Base-by-base conservation (phyloP, 2,797 vertebrate genomes). In the Parotocinclus haroldoi region DNA sequence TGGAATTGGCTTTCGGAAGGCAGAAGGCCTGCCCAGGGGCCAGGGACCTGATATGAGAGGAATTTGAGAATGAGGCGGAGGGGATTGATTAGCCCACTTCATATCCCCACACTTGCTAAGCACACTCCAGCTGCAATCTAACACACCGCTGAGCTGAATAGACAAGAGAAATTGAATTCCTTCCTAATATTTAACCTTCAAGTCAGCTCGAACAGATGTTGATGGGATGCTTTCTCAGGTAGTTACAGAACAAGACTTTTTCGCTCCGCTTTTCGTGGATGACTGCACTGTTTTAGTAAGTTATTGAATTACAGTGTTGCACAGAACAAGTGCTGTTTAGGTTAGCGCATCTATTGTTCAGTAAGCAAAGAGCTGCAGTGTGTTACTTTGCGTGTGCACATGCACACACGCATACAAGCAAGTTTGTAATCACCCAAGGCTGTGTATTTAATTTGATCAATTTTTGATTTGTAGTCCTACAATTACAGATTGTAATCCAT, bases 111-210 rank as follows among this genome's bases (percentile, higher is more conserved):
- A 95, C 94, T 96, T 93, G 84, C 93, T 95, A 96, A 96, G 93
- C 93, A 93, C 93, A 95, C 93, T 95, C 92, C 94, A 94, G 90
- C 92, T 91, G 92, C 94, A 95, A 96, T 96, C 94, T 95, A 95
- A 95, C 94, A 97, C 93, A 94, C 93, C 93, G 94, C 94, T 95
- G 93, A 95, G 93, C 94, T 95, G 93, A 94, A 94, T 91, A 95
- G 94, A 96, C 94, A 95, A 95, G 94, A 96, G 93, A 94, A 96
- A 97, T 96, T 94, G 94, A 92, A 95, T 96, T 96, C 92, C 92
- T 94, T 95, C 93, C 94, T 95, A 94, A 97, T 95, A 95, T 96
- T 96, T 96, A 96, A 97, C 93, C 94, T 95, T 95, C 93, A 92
- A 94, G 93, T 95, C 92, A 88, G 92, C 91, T 93, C 91, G 92